These are phyloP conservation scores for Columba livia DNA, from an alignment of 2,113 vertebrate genomes.

Conservation along the genomic window DNA sequence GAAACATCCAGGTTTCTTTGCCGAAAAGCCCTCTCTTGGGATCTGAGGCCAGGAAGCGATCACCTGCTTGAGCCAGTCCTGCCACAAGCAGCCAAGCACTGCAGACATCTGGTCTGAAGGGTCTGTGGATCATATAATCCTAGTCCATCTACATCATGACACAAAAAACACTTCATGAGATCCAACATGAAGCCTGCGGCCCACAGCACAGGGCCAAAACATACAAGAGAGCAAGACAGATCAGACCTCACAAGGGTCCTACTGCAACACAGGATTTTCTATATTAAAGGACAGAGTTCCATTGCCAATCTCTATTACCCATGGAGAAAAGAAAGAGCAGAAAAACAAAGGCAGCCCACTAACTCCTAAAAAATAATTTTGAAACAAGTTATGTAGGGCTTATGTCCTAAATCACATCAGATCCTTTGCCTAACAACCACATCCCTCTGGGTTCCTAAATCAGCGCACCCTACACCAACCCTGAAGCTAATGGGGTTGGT, in stretches of 20 bases:
- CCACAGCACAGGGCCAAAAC: neutral
- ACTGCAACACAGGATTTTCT: neutral
- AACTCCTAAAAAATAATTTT: neutral
- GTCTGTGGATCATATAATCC: neutral
- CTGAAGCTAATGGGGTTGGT: fast-evolving
- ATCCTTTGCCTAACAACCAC: neutral
- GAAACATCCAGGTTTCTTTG: neutral
- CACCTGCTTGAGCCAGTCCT: neutral
- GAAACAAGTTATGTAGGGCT: neutral
- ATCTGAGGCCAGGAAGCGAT: neutral
- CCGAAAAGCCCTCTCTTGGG: neutral
- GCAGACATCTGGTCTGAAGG: neutral
- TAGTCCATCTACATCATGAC: neutral
- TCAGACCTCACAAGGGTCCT: neutral
- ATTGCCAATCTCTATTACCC: neutral
- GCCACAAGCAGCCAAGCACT: neutral
- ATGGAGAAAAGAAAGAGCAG: neutral
- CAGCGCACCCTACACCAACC: neutral
- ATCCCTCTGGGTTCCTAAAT: neutral
- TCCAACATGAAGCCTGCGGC: neutral
- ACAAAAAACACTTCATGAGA: neutral
- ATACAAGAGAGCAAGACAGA: neutral
- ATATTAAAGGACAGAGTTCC: neutral
- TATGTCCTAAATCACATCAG: neutral
- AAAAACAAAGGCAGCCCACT: neutral